Percentiles rank a stretch among this genome's conserved stretches.
These are phyloP conservation scores for Leucania comma DNA, from an alignment of 2,888 invertebrate genomes.

Conservation along the genomic window DNA sequence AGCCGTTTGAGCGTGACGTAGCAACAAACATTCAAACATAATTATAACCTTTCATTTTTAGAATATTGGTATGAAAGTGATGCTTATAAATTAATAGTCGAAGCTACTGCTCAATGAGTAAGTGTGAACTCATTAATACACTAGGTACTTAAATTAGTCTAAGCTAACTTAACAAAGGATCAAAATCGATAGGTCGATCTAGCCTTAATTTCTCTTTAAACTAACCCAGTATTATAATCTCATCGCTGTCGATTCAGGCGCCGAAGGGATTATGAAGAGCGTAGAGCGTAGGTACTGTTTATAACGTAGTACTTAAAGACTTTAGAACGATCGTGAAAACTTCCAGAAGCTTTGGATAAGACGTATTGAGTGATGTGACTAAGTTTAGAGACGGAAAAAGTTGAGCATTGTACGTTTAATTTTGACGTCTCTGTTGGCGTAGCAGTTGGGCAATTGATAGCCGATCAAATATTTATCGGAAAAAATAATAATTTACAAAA, in stretches of 20 bases:
- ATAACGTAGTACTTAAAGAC: constrained; percentile 29
- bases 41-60: too few relatives aligned
- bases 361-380: constrained; percentile 27
- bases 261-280: constrained; percentile 36
- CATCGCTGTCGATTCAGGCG: constrained; percentile 36
- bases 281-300: constrained; percentile 39
- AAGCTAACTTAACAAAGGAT: constrained; percentile 8
- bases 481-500: too few relatives aligned
- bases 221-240: constrained; percentile 29
- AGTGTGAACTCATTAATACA: neutral
- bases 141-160: neutral
- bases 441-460: too few relatives aligned
- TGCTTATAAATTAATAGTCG: too few relatives aligned
- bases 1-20: too few relatives aligned
- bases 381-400: neutral
- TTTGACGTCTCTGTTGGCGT: too few relatives aligned
- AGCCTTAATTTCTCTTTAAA: constrained; percentile 29
- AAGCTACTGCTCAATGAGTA: neutral
- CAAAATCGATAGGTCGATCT: constrained; percentile 22
- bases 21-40: too few relatives aligned
- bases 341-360: constrained; percentile 28
- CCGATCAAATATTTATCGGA: too few relatives aligned
- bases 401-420: too few relatives aligned
- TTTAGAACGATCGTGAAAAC: constrained; percentile 46
- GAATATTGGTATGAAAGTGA: too few relatives aligned